Evolutionary conservation across 2,797 vertebrate genomes (phyloP), one percentile per base, ranked within the genome.

Genomic region (Amblyopsis hoosieri): DNA sequence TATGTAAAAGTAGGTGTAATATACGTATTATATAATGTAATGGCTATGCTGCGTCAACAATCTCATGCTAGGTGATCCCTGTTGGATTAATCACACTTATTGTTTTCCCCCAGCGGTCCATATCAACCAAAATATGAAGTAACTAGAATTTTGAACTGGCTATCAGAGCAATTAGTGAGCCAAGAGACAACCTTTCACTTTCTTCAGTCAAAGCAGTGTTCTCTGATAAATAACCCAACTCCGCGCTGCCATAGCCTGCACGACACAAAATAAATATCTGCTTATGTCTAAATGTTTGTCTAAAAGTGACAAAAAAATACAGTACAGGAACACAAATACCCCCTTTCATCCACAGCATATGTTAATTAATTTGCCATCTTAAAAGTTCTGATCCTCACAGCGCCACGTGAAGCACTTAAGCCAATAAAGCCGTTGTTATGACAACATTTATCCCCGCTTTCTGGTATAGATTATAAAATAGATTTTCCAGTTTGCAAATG

Each of bases 151-250:
- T 91, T 91, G 83, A 91, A 90, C 85, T 89, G 86, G 79, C 87
- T 91, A 90, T 91, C 88, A 85, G 83, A 86, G 88, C 83, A 90
- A 92, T 93, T 92, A 90, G 82, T 15, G 12, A 85, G 75, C 85
- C 80, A 86, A 84, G 67, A 90, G 79, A 84, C 71, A 87, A 65
- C 80, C 86, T 91, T 90, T 90, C 82, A 93, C 93, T 93, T 87
- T 74, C 84, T 71, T 87, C 90, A 89, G 92, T 91, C 88, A 86
- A 84, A 78, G 70, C 37, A 81, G 81, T 88, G 90, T 90, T 91
- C 81, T 82, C 79, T 82, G 81, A 90, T 91, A 86, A 90, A 92
- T 90, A 80, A 86, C 82, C 87, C 79, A 84, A 83, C 86, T 83
- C 81, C 79, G 85, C 62, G 29, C 77, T 61, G 64, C 77, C 23